These are phyloP conservation scores for Oenanthe oenanthe DNA, from an alignment of 2,113 vertebrate species.

Conservation along the genomic window DNA sequence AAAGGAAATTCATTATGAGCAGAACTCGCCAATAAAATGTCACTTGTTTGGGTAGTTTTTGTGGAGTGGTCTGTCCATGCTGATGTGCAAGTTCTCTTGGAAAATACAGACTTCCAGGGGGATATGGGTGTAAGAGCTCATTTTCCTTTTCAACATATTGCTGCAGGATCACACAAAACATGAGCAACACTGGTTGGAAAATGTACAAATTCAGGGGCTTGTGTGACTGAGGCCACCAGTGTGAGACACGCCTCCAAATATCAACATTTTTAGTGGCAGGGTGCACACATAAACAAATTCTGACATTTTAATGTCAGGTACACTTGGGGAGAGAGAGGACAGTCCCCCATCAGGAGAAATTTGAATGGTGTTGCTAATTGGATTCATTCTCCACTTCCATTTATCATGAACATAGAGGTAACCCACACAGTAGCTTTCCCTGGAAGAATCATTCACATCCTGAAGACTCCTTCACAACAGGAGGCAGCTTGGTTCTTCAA, in stretches of 20 bases:
- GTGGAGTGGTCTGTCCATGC: not conserved
- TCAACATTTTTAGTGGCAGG: not conserved
- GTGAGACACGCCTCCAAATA: not conserved
- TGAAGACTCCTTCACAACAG: not conserved
- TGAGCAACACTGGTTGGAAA: not conserved
- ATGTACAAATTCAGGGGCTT: not conserved
- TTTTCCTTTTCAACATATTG: not conserved
- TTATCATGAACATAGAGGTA: fast-evolving
- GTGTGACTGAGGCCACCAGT: not conserved
- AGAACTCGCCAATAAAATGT: constrained; percentile 56
- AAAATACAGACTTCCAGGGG: not conserved
- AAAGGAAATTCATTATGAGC: constrained; percentile 1
- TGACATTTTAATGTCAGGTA: not conserved
- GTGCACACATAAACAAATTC: not conserved
- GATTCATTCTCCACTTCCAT: not conserved
- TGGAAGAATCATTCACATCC: not conserved
- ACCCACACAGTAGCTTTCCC: too few species aligned
- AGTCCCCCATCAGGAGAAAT: not conserved
- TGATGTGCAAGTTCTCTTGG: not conserved
- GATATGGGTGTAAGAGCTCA: not conserved
- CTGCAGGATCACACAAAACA: not conserved
- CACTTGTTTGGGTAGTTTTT: constrained; percentile 33
- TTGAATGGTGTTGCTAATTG: not conserved
- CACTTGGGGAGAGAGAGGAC: too few species aligned
- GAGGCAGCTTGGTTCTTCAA: not conserved